A percentile compares a stretch with the other conserved stretches of the same genome.
These are phyloP conservation scores for Periophthalmodon schlosseri DNA, from an alignment of 2,113 vertebrate species.

Conservation along the genomic window DNA sequence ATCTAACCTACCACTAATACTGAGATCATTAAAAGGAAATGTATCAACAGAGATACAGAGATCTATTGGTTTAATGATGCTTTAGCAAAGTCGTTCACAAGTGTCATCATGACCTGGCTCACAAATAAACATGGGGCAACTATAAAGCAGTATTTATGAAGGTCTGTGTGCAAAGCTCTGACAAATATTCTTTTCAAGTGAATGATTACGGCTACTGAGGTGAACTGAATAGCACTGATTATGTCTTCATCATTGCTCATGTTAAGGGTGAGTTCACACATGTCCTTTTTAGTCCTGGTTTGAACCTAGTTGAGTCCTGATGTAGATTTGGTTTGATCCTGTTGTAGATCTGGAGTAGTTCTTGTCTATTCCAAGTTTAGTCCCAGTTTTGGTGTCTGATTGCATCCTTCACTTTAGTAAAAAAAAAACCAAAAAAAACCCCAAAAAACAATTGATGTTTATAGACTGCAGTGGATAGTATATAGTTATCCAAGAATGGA, in stretches of 20 bases:
- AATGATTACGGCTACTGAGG: too few relatives aligned
- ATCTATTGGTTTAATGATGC: constrained; percentile 31
- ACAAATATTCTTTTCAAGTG: neutral
- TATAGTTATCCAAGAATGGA: neutral
- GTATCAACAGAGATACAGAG: constrained; percentile 20
- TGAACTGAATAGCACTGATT: too few relatives aligned
- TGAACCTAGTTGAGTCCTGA: neutral
- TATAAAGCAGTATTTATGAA: constrained; percentile 39
- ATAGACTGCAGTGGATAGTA: neutral
- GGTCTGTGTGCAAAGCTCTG: constrained; percentile 9
- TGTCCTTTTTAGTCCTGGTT: neutral
- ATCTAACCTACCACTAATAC: constrained; percentile 48
- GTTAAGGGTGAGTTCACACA: too few relatives aligned
- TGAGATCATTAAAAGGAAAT: constrained; percentile 57
- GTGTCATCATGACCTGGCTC: constrained; percentile 45
- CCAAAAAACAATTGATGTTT: too few relatives aligned
- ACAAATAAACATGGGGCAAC: constrained; percentile 37
- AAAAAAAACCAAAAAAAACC: too few relatives aligned
- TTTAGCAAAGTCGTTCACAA: constrained; percentile 56
- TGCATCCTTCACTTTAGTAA: too few relatives aligned
- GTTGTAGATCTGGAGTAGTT: too few relatives aligned
- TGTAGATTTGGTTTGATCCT: too few relatives aligned
- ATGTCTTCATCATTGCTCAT: too few relatives aligned
- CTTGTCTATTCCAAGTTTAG: too few relatives aligned
- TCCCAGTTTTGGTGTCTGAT: too few relatives aligned